A percentile compares a stretch with the other conserved stretches of the same genome.
Evolutionary conservation across 1,140 invertebrate species (phyloP).

Genomic region (Eurytemora carolleeae): DNA sequence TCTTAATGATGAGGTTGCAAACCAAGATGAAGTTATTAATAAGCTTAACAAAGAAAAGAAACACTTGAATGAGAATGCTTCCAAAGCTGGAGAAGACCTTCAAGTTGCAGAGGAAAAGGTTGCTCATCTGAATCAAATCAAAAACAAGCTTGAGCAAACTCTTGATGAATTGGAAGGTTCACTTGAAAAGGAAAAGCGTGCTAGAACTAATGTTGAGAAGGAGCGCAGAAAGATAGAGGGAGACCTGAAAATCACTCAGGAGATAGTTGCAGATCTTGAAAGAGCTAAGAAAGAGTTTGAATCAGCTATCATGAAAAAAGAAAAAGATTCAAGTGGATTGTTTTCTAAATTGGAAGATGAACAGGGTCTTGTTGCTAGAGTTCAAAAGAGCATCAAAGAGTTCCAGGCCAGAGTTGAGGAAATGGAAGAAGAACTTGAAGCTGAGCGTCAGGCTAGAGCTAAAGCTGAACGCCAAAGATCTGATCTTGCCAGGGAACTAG

Average conservation of each 20-base stretch:
- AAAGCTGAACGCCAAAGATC: too few relatives aligned
- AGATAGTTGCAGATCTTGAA: conserved; percentile 31
- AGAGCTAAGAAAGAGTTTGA: conserved; percentile 39
- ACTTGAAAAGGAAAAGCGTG: conserved; percentile 92
- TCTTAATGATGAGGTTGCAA: conserved; percentile 38
- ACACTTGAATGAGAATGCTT: too few relatives aligned
- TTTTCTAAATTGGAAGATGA: conserved; percentile 94
- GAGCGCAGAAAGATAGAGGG: conserved; percentile 87
- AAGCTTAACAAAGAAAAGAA: too few relatives aligned
- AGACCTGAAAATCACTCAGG: conserved; percentile 92
- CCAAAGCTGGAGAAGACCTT: conserved; percentile 34
- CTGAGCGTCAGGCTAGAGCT: conserved; percentile 86
- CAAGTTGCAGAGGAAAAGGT: conserved; percentile 55
- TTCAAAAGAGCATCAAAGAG: conserved; percentile 95
- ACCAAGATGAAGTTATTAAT: conserved; percentile 42
- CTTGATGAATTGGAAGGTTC: conserved; percentile 92
- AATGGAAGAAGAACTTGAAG: conserved; percentile 92
- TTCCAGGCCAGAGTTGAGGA: too few relatives aligned
- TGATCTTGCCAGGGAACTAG: too few relatives aligned
- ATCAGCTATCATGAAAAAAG: conserved; percentile 77
- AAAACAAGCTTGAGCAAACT: conserved; percentile 91
- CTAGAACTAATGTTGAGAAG: conserved; percentile 90
- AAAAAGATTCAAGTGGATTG: conserved; percentile 83
- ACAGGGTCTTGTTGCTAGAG: conserved; percentile 78
- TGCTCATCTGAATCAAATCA: conserved; percentile 77